A percentile compares a stretch with the other conserved stretches of the same genome.
These are phyloP conservation scores for Pardosa pseudoannulata DNA, from an alignment of 2,888 invertebrate genomes.

Conservation along the genomic window DNA sequence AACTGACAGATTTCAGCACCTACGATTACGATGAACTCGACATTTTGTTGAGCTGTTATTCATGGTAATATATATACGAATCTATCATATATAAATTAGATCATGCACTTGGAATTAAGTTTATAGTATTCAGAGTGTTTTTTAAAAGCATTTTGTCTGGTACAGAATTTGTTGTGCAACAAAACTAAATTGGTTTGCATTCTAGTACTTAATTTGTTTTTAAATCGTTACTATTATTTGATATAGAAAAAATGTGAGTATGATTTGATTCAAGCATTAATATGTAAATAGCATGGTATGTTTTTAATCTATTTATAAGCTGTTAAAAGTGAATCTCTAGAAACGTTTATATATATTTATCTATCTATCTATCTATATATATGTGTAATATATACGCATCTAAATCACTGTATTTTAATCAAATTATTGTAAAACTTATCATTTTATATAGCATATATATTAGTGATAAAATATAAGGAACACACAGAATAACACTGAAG, in stretches of 20 bases:
- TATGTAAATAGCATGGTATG: not conserved
- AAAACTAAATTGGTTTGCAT: not conserved
- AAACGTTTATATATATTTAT: not conserved
- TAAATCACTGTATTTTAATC: too few relatives aligned
- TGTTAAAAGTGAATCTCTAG: constrained; percentile 1
- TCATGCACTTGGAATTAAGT: constrained; percentile 12
- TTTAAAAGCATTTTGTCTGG: not conserved
- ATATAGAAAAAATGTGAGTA: not conserved
- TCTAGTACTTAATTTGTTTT: not conserved
- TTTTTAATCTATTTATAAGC: not conserved
- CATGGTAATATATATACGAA: not conserved
- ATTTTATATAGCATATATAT: too few relatives aligned
- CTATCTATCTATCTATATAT: not conserved
- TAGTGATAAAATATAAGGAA: too few relatives aligned
- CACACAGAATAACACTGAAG: too few relatives aligned
- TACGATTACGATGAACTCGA: not conserved
- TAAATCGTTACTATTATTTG: not conserved
- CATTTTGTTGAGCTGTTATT: not conserved
- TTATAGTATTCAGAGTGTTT: constrained; percentile 4
- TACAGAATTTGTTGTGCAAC: not conserved
- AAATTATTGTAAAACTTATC: too few relatives aligned
- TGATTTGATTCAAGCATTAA: not conserved
- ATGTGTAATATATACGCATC: too few relatives aligned
- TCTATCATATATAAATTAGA: not conserved
- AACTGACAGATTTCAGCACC: not conserved